phyloP scores from a whole-genome alignment of 2,113 vertebrate species.

The Platycercus adscitus region DNA sequence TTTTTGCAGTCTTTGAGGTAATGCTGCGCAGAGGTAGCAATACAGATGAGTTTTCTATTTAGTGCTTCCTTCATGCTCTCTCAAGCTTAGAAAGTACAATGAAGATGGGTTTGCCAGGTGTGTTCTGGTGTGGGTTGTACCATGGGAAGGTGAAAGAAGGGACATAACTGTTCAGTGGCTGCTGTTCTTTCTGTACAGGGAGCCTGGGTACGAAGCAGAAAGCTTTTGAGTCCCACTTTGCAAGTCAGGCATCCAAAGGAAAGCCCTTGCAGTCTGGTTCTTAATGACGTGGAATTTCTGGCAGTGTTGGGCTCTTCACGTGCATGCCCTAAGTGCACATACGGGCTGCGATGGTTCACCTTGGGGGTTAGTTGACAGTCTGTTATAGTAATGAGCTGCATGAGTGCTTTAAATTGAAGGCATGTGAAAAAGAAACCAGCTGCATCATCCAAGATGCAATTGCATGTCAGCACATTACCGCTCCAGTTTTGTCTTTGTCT shows the following conservation, averaged over 20 bases:
- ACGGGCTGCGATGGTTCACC: background rate
- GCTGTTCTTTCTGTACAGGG: background rate
- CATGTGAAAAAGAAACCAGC: background rate
- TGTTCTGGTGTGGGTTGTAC: background rate
- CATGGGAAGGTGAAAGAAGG: background rate
- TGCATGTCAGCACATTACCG: accelerated
- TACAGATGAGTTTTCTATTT: background rate
- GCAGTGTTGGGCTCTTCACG: background rate
- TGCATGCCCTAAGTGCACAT: background rate
- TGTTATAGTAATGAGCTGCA: background rate
- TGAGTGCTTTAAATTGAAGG: background rate
- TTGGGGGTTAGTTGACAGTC: background rate
- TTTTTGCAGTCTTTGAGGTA: background rate
- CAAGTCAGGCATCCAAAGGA: background rate
- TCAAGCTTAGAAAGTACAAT: background rate
- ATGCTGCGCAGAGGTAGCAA: background rate
- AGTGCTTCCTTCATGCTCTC: background rate
- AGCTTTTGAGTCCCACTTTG: background rate
- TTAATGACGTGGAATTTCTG: background rate
- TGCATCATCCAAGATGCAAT: background rate
- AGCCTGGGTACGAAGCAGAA: background rate
- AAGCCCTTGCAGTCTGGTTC: background rate
- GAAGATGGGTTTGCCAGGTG: background rate
- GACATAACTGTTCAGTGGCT: accelerated
- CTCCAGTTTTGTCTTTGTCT: background rate